These are phyloP conservation scores for Hartigia nigra DNA, from an alignment of 2,888 invertebrate species.

Conservation along the genomic window DNA sequence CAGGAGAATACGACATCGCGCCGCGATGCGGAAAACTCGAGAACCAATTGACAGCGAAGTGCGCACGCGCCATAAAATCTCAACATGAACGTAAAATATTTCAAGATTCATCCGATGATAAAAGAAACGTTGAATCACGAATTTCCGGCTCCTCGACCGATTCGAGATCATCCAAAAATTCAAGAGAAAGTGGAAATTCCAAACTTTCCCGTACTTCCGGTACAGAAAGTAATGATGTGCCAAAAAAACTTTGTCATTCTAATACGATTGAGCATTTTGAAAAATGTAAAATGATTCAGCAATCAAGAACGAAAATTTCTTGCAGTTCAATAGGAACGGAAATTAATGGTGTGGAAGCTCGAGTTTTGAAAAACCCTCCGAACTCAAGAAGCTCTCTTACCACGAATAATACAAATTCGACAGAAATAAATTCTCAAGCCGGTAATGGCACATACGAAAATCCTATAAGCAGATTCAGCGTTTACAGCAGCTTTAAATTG, in stretches of 20 bases:
- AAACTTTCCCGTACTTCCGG: not conserved
- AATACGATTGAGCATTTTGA: not conserved
- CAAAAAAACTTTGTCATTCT: not conserved
- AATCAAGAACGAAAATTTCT: not conserved
- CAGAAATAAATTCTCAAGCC: not conserved
- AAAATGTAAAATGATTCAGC: not conserved
- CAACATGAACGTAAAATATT: not conserved
- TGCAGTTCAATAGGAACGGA: not conserved
- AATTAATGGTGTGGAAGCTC: not conserved
- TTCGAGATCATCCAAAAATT: not conserved
- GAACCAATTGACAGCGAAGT: not conserved
- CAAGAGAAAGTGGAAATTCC: not conserved
- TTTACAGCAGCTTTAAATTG: slow-evolving; percentile 37
- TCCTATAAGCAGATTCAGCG: slow-evolving; percentile 26
- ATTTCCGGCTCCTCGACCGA: not conserved
- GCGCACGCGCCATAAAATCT: not conserved
- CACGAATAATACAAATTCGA: not conserved
- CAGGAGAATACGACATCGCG: not conserved
- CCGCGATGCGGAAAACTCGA: not conserved
- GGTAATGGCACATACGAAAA: not conserved
- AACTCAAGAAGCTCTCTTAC: slow-evolving; percentile 41
- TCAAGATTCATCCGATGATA: not conserved
- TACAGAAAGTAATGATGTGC: not conserved
- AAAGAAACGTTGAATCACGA: not conserved
- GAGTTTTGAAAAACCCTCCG: slow-evolving; percentile 35